Base-by-base conservation (phyloP, 1,140 invertebrate genomes). In the Saccostrea echinata region DNA sequence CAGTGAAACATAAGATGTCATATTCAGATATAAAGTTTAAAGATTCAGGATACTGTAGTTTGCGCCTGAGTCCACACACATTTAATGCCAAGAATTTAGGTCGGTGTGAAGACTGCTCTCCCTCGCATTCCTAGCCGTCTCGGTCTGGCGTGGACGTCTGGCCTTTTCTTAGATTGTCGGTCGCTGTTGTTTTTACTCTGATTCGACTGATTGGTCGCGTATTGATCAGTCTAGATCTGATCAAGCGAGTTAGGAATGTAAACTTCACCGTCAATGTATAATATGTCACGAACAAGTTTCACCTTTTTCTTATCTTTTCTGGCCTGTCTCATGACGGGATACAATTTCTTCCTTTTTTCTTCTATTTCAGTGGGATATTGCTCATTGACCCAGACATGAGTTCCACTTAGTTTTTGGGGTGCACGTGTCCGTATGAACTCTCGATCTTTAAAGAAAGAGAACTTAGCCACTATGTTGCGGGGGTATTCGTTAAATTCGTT, bases 11-110 rank as follows among this genome's bases (percentile, higher is more conserved):
- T 3, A 81, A 24, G 16, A 81, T 33, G 30, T 85, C 84, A 71
- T 85, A 85, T 68, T 57, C 68, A 1, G 16, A 27, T 8, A 85
- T 24, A 43, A 68, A 85, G 35, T 85, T 85, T 21, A 33, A 43
- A 71, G 64, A 85, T 33, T 24, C 6, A 33, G 11, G 11, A 43
- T 85, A 27, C 33, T 35, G 27, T 35, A 85, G 33, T 43, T 85
- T 86, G n/a, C 35, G n/a, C 33, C 18, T 30, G 12, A 85, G 24
- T n/a, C 84, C 84, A 21, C 68, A 68, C 13, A 85, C 21, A 33
- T 85, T 85, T 61, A 57, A 85, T 68, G 21, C 4, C 30, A 81
- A 13, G 2, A 81, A 81, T 33, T 81, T 81, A 8, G 21, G 30
- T 81, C 61, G 24, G 61, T 11, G 61, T 11, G 18, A 3, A 64